Evolutionary conservation across 2,113 vertebrate genomes (phyloP), one percentile per base, ranked within the genome.

Genomic region (Girardinichthys multiradiatus): DNA sequence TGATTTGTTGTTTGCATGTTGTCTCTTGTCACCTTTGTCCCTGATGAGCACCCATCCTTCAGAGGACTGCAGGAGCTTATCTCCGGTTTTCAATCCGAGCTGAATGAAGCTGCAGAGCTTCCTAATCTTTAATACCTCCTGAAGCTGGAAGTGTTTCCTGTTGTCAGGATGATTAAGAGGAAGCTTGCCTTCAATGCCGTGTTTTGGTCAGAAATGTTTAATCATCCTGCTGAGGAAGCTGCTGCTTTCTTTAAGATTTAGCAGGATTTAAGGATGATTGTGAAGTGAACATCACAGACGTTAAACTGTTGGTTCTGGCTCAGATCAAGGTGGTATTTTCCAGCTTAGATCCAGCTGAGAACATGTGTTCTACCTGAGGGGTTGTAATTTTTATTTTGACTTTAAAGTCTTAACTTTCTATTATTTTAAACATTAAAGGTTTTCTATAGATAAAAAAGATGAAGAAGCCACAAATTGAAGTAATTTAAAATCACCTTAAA

Each of bases 121-220:
- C 70, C 63, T 80, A 87, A 89, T 90, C 83, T 87, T 76, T 83
- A 83, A 81, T 83, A 78, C 61, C 87, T 90, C 79, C 84, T 72
- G 74, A 82, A 76, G 66, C 37, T 66, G 63, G 54, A 67, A 68
- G 24, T 54, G 28, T 2, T 31, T 29, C 28, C 10, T 64, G 77
- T 76, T 63, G 69, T 64, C 57, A 27, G 27, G 35, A 28, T 4
- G 74, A 69, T 80, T 80, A 62, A 68, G 30, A 24, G 17, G 35
- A 45, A 5, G 35, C 70, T 73, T 35, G 24, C 13, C 27, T 66
- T 66, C 39, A 48, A 29, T 0, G 15, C 48, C 19, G 58, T 57
- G 70, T 77, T 80, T n/a, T 70, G 62, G 61, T 61, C 74, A 54
- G 58, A 54, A 54, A 67, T 2, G 27, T 78, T 87, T 78, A 82